A percentile compares a stretch with the other conserved stretches of the same genome.
Conservation (phyloP, 2,888 invertebrate genomes). For the Hermaeophaga mercurialis region DNA sequence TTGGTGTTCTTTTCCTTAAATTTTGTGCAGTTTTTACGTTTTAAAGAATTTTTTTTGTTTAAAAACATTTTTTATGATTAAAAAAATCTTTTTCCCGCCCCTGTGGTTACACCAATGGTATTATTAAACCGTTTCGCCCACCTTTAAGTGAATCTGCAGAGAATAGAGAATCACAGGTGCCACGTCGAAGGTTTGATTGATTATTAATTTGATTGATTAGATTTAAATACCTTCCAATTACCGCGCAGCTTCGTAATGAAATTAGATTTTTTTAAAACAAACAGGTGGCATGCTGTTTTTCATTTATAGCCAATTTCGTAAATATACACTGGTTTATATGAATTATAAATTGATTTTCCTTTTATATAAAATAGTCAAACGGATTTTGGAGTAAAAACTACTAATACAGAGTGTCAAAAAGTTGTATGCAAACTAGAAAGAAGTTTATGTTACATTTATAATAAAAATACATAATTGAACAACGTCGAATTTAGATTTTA, state of each 20-base stretch:
- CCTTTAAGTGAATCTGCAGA: slow-evolving; percentile 12
- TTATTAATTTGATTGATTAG: slow-evolving; percentile 47
- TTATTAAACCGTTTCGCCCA: slow-evolving; percentile 2
- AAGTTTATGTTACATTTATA: too few relatives aligned
- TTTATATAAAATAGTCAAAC: too few relatives aligned
- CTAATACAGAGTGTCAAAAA: too few relatives aligned
- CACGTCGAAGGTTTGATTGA: slow-evolving; percentile 46
- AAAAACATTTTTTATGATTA: neutral
- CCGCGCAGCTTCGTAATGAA: slow-evolving; percentile 40
- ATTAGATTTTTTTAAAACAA: slow-evolving; percentile 37
- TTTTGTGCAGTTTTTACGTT: too few relatives aligned
- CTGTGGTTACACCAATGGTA: slow-evolving; percentile 32
- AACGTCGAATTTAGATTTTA: too few relatives aligned
- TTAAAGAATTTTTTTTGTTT: too few relatives aligned
- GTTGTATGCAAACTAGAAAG: too few relatives aligned
- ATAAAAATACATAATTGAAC: too few relatives aligned
- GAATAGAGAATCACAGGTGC: slow-evolving; percentile 35
- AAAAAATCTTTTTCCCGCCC: too few relatives aligned
- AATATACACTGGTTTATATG: slow-evolving; percentile 9
- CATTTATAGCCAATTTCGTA: slow-evolving; percentile 12
- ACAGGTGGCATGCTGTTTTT: slow-evolving; percentile 29
- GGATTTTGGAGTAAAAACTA: too few relatives aligned
- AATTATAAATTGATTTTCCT: slow-evolving; percentile 9
- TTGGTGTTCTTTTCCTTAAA: too few relatives aligned
- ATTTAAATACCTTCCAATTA: slow-evolving; percentile 47